A percentile compares a stretch with the other conserved stretches of the same genome.
These are phyloP conservation scores for Falco novaeseelandiae DNA, from an alignment of 2,797 vertebrate species.

Conservation along the genomic window DNA sequence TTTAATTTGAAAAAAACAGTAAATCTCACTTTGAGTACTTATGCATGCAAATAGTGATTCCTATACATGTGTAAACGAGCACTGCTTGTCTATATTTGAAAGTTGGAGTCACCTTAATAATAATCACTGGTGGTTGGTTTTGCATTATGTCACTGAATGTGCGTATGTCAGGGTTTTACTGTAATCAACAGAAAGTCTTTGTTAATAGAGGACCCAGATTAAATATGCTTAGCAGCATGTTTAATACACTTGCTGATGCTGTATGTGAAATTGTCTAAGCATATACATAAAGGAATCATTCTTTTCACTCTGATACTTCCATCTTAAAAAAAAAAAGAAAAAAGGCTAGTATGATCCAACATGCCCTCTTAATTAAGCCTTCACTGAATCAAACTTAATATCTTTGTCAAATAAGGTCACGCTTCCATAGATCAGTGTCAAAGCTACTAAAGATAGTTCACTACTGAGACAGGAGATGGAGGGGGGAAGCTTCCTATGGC, in stretches of 20 bases:
- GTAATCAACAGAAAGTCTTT: neutral
- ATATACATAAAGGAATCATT: neutral
- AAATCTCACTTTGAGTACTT: neutral
- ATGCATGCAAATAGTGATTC: neutral
- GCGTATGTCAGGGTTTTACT: neutral
- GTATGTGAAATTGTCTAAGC: neutral
- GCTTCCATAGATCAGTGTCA: slow-evolving; percentile 64
- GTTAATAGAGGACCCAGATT: neutral
- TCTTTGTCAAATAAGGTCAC: slow-evolving; percentile 51
- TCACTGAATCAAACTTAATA: slow-evolving; percentile 61
- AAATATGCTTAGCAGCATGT: neutral
- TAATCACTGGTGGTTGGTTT: neutral
- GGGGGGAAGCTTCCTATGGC: neutral
- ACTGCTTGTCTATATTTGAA: neutral
- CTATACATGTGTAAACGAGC: neutral
- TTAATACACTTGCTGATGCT: neutral
- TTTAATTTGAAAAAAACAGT: neutral
- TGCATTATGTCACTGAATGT: neutral
- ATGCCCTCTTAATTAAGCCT: slow-evolving; percentile 45
- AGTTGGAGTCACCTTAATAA: neutral
- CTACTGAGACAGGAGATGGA: neutral
- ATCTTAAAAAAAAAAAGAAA: neutral
- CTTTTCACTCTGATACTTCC: neutral
- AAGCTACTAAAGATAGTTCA: slow-evolving; percentile 30
- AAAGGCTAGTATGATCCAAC: neutral